Evolutionary conservation across 2,113 vertebrate genomes (phyloP).

Genomic region (Trinectes maculatus): DNA sequence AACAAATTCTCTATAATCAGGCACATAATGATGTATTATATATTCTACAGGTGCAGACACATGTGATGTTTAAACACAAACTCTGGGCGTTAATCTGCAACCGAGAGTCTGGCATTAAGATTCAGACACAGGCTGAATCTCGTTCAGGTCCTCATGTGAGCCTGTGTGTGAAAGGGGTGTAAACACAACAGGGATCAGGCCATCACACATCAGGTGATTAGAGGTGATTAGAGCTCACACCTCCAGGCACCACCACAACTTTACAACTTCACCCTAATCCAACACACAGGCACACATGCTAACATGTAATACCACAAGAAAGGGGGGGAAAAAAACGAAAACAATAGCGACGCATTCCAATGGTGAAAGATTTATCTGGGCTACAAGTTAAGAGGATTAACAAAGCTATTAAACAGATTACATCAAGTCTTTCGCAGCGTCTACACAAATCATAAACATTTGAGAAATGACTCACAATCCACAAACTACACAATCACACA

Average conservation of each 20-base stretch:
- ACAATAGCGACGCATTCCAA: constrained; percentile 59
- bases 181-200: constrained; percentile 57
- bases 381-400: constrained; percentile 75
- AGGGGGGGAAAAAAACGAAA: constrained; percentile 3
- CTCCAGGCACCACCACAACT: constrained; percentile 69
- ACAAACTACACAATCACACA: neutral
- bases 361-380: constrained; percentile 56
- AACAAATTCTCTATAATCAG: neutral
- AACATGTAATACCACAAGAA: constrained; percentile 26
- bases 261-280: constrained; percentile 68
- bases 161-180: constrained; percentile 8
- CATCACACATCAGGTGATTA: constrained; percentile 79
- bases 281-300: constrained; percentile 24
- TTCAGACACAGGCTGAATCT: constrained; percentile 22
- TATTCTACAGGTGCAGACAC: constrained; percentile 34
- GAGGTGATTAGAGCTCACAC: constrained; percentile 78
- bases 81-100: constrained; percentile 46
- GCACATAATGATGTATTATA: neutral
- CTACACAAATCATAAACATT: constrained; percentile 42
- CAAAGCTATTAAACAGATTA: constrained; percentile 67
- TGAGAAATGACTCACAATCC: neutral
- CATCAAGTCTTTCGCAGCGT: constrained; percentile 46
- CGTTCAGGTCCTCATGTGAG: constrained; percentile 36
- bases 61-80: constrained; percentile 45
- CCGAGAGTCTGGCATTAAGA: constrained; percentile 52